Conservation (phyloP, 2,113 vertebrate genomes). For the Phylloscopus trochiloides region DNA sequence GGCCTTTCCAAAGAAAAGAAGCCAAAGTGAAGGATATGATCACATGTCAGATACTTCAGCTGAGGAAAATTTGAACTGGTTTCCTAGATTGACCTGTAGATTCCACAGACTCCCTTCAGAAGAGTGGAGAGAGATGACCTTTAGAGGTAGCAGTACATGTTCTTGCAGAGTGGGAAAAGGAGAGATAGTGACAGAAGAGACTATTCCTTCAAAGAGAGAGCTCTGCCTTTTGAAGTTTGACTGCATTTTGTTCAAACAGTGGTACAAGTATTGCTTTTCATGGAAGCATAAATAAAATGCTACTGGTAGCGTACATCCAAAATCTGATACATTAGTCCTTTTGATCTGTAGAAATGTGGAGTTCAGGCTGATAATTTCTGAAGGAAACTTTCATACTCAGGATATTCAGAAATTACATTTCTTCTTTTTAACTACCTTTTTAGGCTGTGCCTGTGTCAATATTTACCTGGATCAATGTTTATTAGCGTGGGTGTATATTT, state of each 20-base stretch:
- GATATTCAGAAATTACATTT: neutral
- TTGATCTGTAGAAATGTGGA: neutral
- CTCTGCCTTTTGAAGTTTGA: neutral
- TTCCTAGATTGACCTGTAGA: neutral
- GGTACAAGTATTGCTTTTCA: neutral
- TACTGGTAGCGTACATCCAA: neutral
- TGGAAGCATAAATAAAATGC: neutral
- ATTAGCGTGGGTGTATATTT: neutral
- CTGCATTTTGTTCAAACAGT: neutral
- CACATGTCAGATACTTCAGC: neutral
- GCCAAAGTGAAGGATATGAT: neutral
- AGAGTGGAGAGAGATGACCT: neutral
- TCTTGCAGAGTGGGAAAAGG: neutral
- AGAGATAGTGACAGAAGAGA: neutral
- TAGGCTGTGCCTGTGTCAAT: neutral
- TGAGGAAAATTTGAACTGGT: neutral
- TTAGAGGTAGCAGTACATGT: neutral
- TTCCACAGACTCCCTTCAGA: neutral
- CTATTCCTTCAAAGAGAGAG: neutral
- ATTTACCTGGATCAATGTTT: conserved; percentile 17
- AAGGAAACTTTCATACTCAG: neutral
- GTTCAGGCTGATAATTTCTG: neutral
- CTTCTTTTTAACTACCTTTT: neutral
- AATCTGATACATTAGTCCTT: neutral
- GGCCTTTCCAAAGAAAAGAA: neutral